Evolutionary conservation across 2,113 vertebrate species (phyloP).

Genomic region (Sphyrna mokarran): DNA sequence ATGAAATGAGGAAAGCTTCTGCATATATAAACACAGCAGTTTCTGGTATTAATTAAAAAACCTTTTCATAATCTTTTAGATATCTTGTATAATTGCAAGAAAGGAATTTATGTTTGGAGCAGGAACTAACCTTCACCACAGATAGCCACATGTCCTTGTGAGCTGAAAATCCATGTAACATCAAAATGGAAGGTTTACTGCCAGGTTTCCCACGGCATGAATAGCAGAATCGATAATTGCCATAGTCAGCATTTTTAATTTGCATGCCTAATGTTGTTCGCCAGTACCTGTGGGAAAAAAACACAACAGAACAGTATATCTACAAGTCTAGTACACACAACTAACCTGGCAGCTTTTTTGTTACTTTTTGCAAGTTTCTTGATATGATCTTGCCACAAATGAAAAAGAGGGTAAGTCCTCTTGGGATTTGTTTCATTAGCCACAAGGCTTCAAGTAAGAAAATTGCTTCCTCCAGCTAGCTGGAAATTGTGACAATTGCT

Average conservation of each 20-base stretch:
- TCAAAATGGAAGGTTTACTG: constrained; percentile 67
- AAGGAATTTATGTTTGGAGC: not conserved
- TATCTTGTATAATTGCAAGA: not conserved
- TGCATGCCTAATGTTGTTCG: constrained; percentile 72
- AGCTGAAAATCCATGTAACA: constrained; percentile 89
- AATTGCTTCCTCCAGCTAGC: not conserved
- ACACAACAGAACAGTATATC: not conserved
- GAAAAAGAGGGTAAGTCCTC: not conserved
- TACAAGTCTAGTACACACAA: not conserved
- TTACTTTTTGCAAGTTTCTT: not conserved
- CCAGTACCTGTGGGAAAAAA: constrained; percentile 63
- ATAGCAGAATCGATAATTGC: constrained; percentile 83
- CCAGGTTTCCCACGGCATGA: constrained; percentile 71
- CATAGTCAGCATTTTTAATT: constrained; percentile 57
- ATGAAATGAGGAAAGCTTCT: not conserved
- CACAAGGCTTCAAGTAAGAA: not conserved
- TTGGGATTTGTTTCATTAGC: not conserved
- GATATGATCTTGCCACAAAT: not conserved
- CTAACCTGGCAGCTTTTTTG: not conserved
- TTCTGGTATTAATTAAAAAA: not conserved
- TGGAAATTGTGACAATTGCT: not conserved
- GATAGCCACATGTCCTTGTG: constrained; percentile 83
- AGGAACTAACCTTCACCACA: constrained; percentile 73
- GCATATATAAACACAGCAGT: not conserved
- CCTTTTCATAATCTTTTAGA: not conserved